Percentiles rank a stretch among this genome's conserved stretches.
Evolutionary conservation across 2,797 vertebrate species (phyloP).

Genomic region (Phalloptychus januarius): DNA sequence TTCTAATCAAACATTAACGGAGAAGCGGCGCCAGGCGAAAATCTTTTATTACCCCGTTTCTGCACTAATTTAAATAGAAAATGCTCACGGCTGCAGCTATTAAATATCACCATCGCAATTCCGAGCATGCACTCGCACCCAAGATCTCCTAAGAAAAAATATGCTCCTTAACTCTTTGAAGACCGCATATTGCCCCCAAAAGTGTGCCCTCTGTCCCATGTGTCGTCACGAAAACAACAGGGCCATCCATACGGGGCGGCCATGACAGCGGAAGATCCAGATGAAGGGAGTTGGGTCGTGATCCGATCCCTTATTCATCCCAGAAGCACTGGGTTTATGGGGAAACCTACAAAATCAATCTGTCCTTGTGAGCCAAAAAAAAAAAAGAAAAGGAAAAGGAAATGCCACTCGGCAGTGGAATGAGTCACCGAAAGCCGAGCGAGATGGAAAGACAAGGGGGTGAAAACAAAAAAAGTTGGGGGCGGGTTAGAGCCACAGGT

Average conservation of each 20-base stretch:
- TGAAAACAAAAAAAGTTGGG: constrained; percentile 54
- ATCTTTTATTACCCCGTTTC: constrained; percentile 69
- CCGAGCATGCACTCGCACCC: constrained; percentile 25
- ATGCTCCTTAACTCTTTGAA: constrained; percentile 51
- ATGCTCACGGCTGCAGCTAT: constrained; percentile 62
- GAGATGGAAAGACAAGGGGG: constrained; percentile 21
- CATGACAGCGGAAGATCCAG: constrained; percentile 73
- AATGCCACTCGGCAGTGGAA: constrained; percentile 51
- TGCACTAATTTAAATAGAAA: constrained; percentile 70
- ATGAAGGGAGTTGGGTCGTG: constrained; percentile 75
- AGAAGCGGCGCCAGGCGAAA: constrained; percentile 61
- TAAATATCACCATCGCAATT: constrained; percentile 53
- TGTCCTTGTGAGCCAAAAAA: constrained; percentile 64
- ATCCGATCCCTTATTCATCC: constrained; percentile 81
- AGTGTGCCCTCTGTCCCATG: constrained; percentile 16
- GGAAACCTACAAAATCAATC: constrained; percentile 68
- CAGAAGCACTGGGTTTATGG: constrained; percentile 58
- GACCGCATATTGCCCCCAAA: constrained; percentile 12
- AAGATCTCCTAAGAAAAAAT: constrained; percentile 15
- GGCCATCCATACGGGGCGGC: constrained; percentile 56
- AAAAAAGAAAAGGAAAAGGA: constrained; percentile 55
- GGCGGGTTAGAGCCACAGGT: constrained; percentile 2
- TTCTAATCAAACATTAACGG: constrained; percentile 78
- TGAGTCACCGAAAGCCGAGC: constrained; percentile 45
- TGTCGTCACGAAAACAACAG: constrained; percentile 33